phyloP scores from a whole-genome alignment of 2,113 vertebrate genomes.

The Phodopus roborovskii region DNA sequence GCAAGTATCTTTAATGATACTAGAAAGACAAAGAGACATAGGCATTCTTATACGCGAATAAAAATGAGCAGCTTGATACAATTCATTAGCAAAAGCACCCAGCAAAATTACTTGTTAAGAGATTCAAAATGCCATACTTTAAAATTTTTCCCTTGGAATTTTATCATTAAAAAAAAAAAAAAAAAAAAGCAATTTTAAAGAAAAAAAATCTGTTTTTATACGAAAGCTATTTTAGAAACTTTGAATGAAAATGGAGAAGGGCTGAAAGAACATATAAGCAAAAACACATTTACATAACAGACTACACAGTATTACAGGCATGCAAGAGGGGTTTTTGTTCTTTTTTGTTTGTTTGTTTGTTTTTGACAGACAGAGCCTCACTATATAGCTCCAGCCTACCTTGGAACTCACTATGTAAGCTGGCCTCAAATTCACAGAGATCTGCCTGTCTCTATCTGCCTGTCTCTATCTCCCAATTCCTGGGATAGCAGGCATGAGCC shows the following conservation, averaged over 20 bases:
- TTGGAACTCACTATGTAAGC: background rate
- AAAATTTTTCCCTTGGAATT: background rate
- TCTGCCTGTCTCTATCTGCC: background rate
- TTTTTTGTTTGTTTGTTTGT: background rate
- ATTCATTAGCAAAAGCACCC: constrained; percentile 61
- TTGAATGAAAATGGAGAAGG: background rate
- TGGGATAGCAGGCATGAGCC: background rate
- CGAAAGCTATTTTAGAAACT: background rate
- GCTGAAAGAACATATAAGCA: background rate
- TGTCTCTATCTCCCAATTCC: background rate
- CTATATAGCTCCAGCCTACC: background rate
- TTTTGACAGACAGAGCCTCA: background rate
- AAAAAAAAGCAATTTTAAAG: constrained; percentile 35
- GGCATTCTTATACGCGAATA: background rate
- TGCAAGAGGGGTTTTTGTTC: background rate
- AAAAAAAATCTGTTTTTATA: constrained; percentile 34
- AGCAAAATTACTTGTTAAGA: constrained; percentile 55
- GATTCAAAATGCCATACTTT: constrained; percentile 44
- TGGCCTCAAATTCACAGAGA: background rate
- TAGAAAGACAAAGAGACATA: background rate
- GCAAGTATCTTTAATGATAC: background rate
- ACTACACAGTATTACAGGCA: background rate
- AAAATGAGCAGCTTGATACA: background rate
- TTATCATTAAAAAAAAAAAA: constrained; percentile 49
- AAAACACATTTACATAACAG: background rate